A percentile compares a stretch with the other conserved stretches of the same genome.
These are phyloP conservation scores for Orius insidiosus DNA, from an alignment of 1,140 invertebrate genomes.

Conservation along the genomic window DNA sequence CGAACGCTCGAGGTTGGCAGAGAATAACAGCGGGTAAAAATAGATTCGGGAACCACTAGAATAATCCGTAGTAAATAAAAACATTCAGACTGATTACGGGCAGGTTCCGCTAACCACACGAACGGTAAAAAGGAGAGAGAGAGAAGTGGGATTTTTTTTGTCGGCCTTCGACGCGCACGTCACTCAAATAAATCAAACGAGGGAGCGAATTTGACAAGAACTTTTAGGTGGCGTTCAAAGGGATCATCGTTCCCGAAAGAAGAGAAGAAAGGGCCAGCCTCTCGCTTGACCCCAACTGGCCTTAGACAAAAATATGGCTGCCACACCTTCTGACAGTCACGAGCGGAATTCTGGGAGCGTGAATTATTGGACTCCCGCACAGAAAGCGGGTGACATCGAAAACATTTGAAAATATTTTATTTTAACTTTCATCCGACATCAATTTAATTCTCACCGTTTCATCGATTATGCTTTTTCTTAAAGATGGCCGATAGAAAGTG, in stretches of 20 bases:
- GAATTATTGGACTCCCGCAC: constrained; percentile 13
- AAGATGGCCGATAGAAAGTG: no score
- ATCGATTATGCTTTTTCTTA: no score
- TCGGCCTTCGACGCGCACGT: no score
- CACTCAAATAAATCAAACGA: not conserved
- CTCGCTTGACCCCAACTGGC: constrained; percentile 19
- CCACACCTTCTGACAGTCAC: constrained; percentile 21
- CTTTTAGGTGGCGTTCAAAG: constrained; percentile 9
- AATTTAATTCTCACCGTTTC: constrained; percentile 1
- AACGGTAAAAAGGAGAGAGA: not conserved
- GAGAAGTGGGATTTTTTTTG: not conserved
- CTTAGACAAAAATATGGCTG: constrained; percentile 24
- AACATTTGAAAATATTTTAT: not conserved
- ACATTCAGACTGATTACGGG: constrained; percentile 3
- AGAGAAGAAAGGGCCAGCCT: constrained; percentile 14
- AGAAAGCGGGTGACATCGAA: constrained; percentile 5
- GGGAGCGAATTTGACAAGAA: not conserved
- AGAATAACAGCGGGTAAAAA: not conserved
- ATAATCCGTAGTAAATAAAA: constrained; percentile 9
- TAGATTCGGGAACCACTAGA: not conserved
- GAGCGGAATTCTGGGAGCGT: constrained; percentile 21
- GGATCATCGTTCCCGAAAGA: constrained; percentile 2
- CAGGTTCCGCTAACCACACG: not conserved
- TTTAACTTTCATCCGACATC: no score
- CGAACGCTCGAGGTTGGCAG: not conserved